These are phyloP conservation scores for Orthosia incerta DNA, from an alignment of 2,888 invertebrate genomes.

Conservation along the genomic window DNA sequence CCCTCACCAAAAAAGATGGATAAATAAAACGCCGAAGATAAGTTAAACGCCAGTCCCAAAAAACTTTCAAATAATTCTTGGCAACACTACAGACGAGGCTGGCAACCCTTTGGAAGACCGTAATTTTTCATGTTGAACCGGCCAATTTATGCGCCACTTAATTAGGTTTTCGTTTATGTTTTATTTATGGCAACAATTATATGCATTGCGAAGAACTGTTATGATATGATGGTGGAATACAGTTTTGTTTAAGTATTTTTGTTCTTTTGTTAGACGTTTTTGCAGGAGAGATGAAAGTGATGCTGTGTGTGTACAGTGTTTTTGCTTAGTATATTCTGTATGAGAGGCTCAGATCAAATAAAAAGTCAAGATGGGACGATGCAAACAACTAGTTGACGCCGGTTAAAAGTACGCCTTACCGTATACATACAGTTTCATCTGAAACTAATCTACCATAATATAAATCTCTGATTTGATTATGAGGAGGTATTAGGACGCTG, in stretches of 20 bases:
- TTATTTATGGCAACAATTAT: constrained; percentile 67
- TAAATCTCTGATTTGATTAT: too few species aligned
- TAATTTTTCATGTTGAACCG: constrained; percentile 63
- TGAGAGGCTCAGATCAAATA: too few species aligned
- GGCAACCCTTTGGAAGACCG: constrained; percentile 62
- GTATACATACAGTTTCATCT: too few species aligned
- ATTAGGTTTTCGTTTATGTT: constrained; percentile 64
- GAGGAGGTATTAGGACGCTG: too few species aligned
- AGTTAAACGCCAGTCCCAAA: constrained; percentile 34
- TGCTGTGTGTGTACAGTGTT: not conserved
- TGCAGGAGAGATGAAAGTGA: not conserved
- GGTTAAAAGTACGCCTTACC: too few species aligned
- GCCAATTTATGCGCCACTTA: constrained; percentile 66
- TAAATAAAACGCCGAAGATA: constrained; percentile 22
- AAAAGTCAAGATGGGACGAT: too few species aligned
- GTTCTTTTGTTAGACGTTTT: not conserved
- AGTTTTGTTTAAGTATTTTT: constrained; percentile 22
- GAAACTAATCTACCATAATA: too few species aligned
- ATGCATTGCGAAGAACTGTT: constrained; percentile 49
- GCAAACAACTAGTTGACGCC: too few species aligned
- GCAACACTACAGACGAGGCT: constrained; percentile 46
- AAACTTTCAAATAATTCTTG: constrained; percentile 51
- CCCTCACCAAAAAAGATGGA: not conserved
- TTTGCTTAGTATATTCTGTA: not conserved
- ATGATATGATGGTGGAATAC: constrained; percentile 26